Percentiles rank a stretch among this genome's conserved stretches.
These are phyloP conservation scores for Pocillopora grandis DNA, from an alignment of 92 coral and sea anemone genomes.

Conservation along the genomic window DNA sequence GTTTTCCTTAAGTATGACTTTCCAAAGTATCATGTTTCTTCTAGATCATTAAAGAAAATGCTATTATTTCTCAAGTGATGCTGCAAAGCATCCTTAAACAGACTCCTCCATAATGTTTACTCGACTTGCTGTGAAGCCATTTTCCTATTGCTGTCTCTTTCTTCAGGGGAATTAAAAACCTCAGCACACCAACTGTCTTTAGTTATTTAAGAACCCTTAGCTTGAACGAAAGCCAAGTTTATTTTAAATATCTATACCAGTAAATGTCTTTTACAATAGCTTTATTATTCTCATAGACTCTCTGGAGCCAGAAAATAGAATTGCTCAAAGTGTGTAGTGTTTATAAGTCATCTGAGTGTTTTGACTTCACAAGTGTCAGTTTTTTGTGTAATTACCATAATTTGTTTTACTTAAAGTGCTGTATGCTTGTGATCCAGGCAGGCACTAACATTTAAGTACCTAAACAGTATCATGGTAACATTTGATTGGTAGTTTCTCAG, in stretches of 20 bases:
- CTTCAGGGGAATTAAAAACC: too few relatives aligned
- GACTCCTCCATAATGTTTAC: not conserved
- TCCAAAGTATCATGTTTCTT: not conserved
- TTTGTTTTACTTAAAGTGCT: slow-evolving; percentile 7
- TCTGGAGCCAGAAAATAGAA: not conserved
- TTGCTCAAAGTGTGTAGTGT: not conserved
- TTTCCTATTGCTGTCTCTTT: too few relatives aligned
- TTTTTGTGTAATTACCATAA: not conserved
- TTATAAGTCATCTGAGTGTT: not conserved
- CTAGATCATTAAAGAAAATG: not conserved
- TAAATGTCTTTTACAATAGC: not conserved
- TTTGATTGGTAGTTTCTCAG: not conserved
- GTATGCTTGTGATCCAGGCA: not conserved
- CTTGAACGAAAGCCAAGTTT: not conserved
- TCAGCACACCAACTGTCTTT: too few relatives aligned
- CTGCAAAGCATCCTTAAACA: not conserved
- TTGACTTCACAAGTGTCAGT: not conserved
- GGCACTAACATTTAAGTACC: not conserved
- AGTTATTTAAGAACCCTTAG: too few relatives aligned
- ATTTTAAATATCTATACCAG: not conserved
- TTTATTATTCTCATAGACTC: not conserved
- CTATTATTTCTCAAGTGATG: not conserved
- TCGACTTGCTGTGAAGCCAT: not conserved
- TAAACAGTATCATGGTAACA: not conserved
- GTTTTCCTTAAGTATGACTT: not conserved